Percentiles rank a stretch among this genome's conserved stretches.
Conservation (phyloP, 2,113 vertebrate species). For the Agapornis roseicollis region DNA sequence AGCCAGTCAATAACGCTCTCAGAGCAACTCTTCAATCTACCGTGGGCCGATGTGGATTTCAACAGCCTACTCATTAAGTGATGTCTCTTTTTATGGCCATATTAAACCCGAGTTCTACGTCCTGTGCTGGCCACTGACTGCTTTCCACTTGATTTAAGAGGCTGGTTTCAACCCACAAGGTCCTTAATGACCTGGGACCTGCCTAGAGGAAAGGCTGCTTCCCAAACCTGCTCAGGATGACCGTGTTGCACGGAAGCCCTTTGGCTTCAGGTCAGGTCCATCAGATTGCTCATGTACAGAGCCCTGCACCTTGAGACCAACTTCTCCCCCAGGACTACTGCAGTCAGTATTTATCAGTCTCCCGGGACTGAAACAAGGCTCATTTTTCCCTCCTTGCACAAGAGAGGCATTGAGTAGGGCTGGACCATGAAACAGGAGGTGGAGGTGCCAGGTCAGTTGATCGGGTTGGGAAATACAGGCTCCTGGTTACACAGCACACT, state of each 20-base stretch:
- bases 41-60: neutral
- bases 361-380: neutral
- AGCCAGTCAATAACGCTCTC: neutral
- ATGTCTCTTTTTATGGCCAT: conserved; percentile 1
- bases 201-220: neutral
- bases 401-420: neutral
- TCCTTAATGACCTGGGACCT: neutral
- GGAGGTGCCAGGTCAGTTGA: neutral
- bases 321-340: neutral
- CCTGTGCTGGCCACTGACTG: neutral
- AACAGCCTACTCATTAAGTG: neutral
- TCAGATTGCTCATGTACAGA: neutral
- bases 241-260: accelerated
- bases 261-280: neutral
- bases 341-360: neutral
- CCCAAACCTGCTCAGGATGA: neutral
- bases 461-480: neutral
- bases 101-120: neutral
- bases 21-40: neutral
- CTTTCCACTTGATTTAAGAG: conserved; percentile 34
- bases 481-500: neutral
- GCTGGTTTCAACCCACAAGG: neutral
- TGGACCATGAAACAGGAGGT: neutral
- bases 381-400: conserved; percentile 24
- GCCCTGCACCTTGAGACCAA: neutral